These are phyloP conservation scores for Conus ventricosus DNA, from an alignment of 1,140 invertebrate species.

Conservation along the genomic window DNA sequence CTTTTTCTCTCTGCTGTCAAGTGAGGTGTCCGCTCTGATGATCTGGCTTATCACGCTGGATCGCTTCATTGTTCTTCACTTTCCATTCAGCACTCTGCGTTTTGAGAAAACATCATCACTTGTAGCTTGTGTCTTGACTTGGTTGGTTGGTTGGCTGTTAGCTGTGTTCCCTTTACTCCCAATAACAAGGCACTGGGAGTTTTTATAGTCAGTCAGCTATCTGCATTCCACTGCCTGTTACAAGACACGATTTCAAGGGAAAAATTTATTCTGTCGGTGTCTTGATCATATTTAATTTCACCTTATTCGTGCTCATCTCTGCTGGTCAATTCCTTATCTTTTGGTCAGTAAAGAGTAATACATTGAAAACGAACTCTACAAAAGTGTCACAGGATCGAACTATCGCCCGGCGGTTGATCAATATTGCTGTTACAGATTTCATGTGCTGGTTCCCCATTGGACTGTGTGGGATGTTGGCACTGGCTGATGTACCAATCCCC, in stretches of 20 bases:
- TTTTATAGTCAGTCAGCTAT: slow-evolving; percentile 34
- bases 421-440: no score
- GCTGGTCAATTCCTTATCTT: slow-evolving; percentile 42
- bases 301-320: background rate
- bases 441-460: no score
- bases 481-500: slow-evolving; percentile 37
- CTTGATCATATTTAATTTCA: no score
- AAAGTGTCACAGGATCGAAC: no score
- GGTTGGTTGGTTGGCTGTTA: slow-evolving; percentile 33
- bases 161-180: slow-evolving; percentile 37
- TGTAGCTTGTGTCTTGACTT: slow-evolving; percentile 23
- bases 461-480: slow-evolving; percentile 36
- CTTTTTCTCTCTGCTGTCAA: slow-evolving; percentile 54
- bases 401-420: no score
- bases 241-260: no score
- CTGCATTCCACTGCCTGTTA: no score
- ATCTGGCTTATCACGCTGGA: no score
- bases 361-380: background rate
- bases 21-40: slow-evolving; percentile 38
- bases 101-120: background rate
- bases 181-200: slow-evolving; percentile 21
- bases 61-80: no score
- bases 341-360: slow-evolving; percentile 27
- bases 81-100: no score
- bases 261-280: no score